phyloP scores from a whole-genome alignment of 2,888 invertebrate genomes.

The Folsomia manolachei region DNA sequence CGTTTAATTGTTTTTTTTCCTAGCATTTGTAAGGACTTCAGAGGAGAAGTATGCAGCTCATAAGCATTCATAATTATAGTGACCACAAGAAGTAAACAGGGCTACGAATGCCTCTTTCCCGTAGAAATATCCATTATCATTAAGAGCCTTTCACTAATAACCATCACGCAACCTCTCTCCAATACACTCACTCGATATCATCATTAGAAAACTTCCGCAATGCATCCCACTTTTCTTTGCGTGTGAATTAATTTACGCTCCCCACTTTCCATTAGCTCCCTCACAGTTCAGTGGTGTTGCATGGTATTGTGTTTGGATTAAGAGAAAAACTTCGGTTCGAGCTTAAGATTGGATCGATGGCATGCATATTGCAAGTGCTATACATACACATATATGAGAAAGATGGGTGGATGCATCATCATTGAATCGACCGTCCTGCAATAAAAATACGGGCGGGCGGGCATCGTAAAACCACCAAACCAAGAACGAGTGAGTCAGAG shows the following conservation, averaged over 20 bases:
- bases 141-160: background rate
- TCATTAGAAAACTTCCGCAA: background rate
- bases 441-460: constrained; percentile 10
- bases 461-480: constrained; percentile 4
- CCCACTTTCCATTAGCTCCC: background rate
- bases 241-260: constrained; percentile 7
- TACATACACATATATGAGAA: background rate
- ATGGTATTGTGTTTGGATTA: background rate
- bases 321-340: no score
- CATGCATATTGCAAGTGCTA: background rate
- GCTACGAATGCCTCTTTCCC: no score
- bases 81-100: background rate
- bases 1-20: no score
- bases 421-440: background rate
- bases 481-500: constrained; percentile 3
- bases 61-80: no score
- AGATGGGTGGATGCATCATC: background rate
- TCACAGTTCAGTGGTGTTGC: background rate
- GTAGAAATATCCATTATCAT: background rate
- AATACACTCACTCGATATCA: background rate
- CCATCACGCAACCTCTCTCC: background rate
- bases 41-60: no score
- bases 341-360: background rate
- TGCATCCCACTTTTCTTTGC: background rate
- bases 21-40: no score